Evolutionary conservation across 2,888 invertebrate genomes (phyloP).

Genomic region (Sthenelais limicola): DNA sequence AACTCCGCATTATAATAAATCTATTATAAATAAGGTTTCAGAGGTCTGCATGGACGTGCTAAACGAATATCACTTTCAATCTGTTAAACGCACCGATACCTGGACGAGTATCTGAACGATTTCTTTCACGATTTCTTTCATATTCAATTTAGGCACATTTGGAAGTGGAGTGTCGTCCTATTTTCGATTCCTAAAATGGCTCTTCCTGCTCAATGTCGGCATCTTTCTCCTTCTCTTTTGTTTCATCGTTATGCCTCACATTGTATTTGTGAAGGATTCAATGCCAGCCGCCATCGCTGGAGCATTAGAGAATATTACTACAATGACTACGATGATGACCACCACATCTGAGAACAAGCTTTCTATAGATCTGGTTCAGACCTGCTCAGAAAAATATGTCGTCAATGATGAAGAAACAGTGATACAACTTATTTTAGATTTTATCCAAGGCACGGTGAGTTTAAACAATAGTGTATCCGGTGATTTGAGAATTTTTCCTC

Average conservation of each 20-base stretch:
- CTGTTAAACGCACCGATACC: too few species aligned
- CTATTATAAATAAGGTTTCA: too few species aligned
- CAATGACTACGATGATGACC: neutral
- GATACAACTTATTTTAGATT: slow-evolving; percentile 53
- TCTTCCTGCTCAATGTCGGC: slow-evolving; percentile 84
- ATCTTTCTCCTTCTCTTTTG: slow-evolving; percentile 80
- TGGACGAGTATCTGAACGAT: too few species aligned
- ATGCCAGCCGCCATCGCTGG: neutral
- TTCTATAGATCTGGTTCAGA: neutral
- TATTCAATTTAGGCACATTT: slow-evolving; percentile 59
- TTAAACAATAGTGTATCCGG: too few species aligned
- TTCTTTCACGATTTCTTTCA: too few species aligned
- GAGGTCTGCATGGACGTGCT: too few species aligned
- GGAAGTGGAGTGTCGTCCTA: slow-evolving; percentile 76
- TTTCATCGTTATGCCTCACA: slow-evolving; percentile 82
- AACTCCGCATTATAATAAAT: too few species aligned
- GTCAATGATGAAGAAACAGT: neutral
- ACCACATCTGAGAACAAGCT: neutral
- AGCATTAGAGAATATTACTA: neutral
- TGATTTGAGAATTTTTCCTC: too few species aligned
- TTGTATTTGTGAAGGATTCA: slow-evolving; percentile 4
- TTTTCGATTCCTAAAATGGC: slow-evolving; percentile 88
- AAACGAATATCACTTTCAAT: too few species aligned
- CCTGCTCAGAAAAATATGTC: neutral
- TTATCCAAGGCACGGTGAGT: slow-evolving; percentile 67